These are phyloP conservation scores for Cryptosula pallasiana DNA, from an alignment of 2,888 invertebrate genomes.

Conservation along the genomic window DNA sequence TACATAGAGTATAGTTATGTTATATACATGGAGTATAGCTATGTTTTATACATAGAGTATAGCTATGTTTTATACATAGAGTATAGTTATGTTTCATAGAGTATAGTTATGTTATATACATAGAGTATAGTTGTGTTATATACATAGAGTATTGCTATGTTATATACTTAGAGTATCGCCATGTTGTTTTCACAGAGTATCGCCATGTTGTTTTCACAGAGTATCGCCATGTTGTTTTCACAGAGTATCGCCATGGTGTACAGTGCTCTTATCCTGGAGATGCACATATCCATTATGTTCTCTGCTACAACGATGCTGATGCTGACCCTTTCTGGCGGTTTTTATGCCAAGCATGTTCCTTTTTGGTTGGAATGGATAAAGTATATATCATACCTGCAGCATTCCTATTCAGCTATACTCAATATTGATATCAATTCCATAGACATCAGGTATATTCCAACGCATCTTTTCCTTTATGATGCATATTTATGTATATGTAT, in stretches of 20 bases:
- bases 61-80: too few species aligned
- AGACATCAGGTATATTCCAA: not conserved
- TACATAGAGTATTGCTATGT: too few species aligned
- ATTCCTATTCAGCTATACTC: conserved; percentile 76
- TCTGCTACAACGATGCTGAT: conserved; percentile 72
- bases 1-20: too few species aligned
- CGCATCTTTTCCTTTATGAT: not conserved
- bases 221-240: conserved; percentile 63
- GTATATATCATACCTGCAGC: conserved; percentile 71
- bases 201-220: too few species aligned
- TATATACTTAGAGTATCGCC: too few species aligned
- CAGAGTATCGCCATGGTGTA: conserved; percentile 64
- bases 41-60: too few species aligned
- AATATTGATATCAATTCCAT: conserved; percentile 64
- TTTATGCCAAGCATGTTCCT: conserved; percentile 69
- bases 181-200: too few species aligned
- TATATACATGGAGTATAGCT: too few species aligned
- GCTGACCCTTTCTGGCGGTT: conserved; percentile 68
- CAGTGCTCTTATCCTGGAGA: conserved; percentile 70
- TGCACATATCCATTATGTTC: conserved; percentile 71
- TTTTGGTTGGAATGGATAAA: conserved; percentile 69
- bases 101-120: too few species aligned
- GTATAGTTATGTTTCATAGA: too few species aligned
- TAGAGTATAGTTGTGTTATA: too few species aligned
- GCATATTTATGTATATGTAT: too few species aligned